Conservation (phyloP, 2,888 invertebrate species). For the Eumacrocentrus americanus region DNA sequence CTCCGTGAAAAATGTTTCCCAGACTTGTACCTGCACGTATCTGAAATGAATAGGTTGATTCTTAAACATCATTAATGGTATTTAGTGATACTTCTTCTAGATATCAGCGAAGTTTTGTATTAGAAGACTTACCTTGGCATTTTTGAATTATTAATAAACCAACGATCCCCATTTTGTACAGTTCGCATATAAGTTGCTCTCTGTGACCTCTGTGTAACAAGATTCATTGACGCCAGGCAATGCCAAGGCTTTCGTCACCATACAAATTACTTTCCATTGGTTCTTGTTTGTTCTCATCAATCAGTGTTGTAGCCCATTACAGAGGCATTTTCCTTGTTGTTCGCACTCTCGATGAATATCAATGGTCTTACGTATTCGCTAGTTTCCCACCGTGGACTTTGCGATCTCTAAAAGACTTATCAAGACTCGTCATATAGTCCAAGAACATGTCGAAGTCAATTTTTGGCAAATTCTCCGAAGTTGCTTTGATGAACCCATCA, state of each 20-base stretch:
- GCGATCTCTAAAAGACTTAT: too few relatives aligned
- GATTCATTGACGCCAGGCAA: constrained; percentile 51
- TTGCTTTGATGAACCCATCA: too few relatives aligned
- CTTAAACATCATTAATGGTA: not conserved
- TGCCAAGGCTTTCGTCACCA: constrained; percentile 55
- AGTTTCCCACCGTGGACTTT: too few relatives aligned
- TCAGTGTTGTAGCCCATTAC: constrained; percentile 51
- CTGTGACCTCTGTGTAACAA: constrained; percentile 53
- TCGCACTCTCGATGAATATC: constrained; percentile 56
- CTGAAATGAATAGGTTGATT: constrained; percentile 54
- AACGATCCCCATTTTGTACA: constrained; percentile 68
- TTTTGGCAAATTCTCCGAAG: too few relatives aligned
- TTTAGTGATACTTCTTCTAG: too few relatives aligned
- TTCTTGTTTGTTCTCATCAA: constrained; percentile 44
- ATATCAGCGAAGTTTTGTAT: too few relatives aligned
- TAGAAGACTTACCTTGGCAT: constrained; percentile 67
- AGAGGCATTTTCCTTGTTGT: constrained; percentile 56
- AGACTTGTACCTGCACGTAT: constrained; percentile 74
- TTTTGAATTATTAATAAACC: constrained; percentile 76
- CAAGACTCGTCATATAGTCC: too few relatives aligned
- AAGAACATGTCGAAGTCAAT: too few relatives aligned
- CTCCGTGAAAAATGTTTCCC: constrained; percentile 81
- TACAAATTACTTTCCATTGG: constrained; percentile 46
- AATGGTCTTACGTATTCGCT: too few relatives aligned
- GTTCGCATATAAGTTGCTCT: constrained; percentile 81